These are phyloP conservation scores for Pterois miles DNA, from an alignment of 2,797 vertebrate genomes.

Conservation along the genomic window DNA sequence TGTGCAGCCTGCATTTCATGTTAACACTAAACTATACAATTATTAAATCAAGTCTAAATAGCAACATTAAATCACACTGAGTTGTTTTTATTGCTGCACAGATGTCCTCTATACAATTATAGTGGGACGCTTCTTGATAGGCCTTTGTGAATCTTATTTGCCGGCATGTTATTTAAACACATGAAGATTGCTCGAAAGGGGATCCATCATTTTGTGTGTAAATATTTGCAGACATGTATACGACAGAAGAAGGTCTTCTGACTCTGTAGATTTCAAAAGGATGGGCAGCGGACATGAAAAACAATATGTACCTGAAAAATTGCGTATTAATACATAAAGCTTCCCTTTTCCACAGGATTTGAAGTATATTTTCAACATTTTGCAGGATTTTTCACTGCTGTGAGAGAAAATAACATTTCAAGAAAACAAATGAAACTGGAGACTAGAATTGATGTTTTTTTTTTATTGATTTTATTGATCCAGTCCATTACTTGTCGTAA, in stretches of 20 bases:
- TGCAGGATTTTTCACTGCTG: background rate
- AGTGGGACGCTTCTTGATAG: background rate
- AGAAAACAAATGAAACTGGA: background rate
- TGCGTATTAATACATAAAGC: background rate
- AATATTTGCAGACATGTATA: background rate
- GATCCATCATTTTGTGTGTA: background rate
- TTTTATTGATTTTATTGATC: background rate
- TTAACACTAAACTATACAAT: constrained; percentile 33
- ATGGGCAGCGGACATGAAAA: background rate
- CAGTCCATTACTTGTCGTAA: constrained; percentile 8
- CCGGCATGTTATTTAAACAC: background rate
- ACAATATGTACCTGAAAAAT: background rate
- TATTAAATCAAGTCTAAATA: constrained; percentile 24
- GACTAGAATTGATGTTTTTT: background rate
- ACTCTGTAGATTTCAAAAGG: constrained; percentile 1
- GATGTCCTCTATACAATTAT: background rate
- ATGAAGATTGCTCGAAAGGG: background rate
- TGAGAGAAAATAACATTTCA: background rate
- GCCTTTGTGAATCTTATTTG: background rate
- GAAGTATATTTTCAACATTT: background rate
- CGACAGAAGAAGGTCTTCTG: background rate
- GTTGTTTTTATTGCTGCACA: background rate
- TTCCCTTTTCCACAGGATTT: constrained; percentile 9
- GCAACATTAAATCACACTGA: constrained; percentile 17
- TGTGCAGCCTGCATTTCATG: constrained; percentile 20